Evolutionary conservation across 1,140 invertebrate genomes (phyloP).

Genomic region (Drosophila sulfurigaster): DNA sequence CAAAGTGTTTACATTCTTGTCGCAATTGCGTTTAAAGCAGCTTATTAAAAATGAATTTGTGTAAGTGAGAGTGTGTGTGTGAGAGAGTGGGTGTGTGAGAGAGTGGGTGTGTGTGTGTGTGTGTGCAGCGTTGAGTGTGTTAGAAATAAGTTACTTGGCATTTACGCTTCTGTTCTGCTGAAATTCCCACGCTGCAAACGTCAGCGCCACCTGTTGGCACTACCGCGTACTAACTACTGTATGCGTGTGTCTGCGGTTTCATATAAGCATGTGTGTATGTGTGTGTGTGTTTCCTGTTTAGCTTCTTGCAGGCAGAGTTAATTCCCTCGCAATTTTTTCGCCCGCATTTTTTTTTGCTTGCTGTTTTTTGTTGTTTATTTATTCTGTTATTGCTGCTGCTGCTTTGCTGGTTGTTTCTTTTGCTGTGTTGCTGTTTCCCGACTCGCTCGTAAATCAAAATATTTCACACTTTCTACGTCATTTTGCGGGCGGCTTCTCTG

Average conservation of each 20-base stretch:
- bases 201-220: conserved; percentile 74
- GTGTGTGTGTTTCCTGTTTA: conserved; percentile 26
- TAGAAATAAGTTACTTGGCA: neutral
- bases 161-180: conserved; percentile 43
- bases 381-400: neutral
- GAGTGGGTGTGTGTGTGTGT: neutral
- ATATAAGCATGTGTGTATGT: conserved; percentile 20
- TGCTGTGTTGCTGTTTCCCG: conserved; percentile 33
- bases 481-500: conserved; percentile 54
- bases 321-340: conserved; percentile 31
- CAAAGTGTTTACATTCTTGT: neutral
- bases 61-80: conserved; percentile 1
- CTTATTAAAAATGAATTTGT: conserved; percentile 1
- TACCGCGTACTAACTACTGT: conserved; percentile 40
- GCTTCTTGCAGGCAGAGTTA: conserved; percentile 38
- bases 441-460: conserved; percentile 74
- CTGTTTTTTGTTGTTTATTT: neutral
- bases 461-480: conserved; percentile 79
- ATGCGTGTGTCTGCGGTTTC: neutral
- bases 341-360: conserved; percentile 14
- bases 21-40: neutral
- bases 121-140: too few relatives aligned
- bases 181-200: conserved; percentile 49
- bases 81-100: neutral
- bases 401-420: neutral